Percentiles rank a stretch among this genome's conserved stretches.
Conservation (phyloP, 2,888 invertebrate genomes). For the Germaria angustata region DNA sequence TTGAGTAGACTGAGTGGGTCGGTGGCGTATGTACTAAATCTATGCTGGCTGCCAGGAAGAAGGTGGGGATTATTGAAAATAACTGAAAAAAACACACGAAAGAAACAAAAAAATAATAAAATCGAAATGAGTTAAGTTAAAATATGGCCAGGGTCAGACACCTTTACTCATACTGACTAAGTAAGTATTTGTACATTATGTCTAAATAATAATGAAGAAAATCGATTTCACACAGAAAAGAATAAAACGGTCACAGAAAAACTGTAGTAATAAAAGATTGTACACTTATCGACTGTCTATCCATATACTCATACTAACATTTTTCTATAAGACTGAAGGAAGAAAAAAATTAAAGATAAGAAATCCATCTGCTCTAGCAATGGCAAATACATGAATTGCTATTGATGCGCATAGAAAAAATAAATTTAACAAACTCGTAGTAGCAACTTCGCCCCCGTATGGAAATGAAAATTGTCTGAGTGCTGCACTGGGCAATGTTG, state of each 20-base stretch:
- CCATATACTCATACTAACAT: no score
- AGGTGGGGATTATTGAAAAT: conserved; percentile 42
- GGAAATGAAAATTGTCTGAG: no score
- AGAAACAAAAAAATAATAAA: neutral
- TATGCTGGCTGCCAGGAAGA: neutral
- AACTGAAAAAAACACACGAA: conserved; percentile 5
- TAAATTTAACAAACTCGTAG: no score
- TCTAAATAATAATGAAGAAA: conserved; percentile 54
- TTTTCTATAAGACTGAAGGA: no score
- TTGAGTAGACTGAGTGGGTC: conserved; percentile 22
- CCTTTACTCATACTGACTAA: conserved; percentile 34
- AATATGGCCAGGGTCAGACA: conserved; percentile 61
- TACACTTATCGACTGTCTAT: no score
- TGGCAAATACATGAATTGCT: no score
- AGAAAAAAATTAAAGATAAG: no score
- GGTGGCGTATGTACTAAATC: neutral
- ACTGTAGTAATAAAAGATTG: neutral
- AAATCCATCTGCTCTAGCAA: no score
- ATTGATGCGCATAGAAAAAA: no score
- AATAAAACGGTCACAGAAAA: neutral
- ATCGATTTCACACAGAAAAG: conserved; percentile 55
- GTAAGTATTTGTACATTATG: conserved; percentile 7
- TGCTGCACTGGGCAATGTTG: no score
- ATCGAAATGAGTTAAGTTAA: conserved; percentile 45
- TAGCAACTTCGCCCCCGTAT: no score